A percentile compares a stretch with the other conserved stretches of the same genome.
phyloP scores from a whole-genome alignment of 2,888 invertebrate genomes.

The Odiellus spinosus region DNA sequence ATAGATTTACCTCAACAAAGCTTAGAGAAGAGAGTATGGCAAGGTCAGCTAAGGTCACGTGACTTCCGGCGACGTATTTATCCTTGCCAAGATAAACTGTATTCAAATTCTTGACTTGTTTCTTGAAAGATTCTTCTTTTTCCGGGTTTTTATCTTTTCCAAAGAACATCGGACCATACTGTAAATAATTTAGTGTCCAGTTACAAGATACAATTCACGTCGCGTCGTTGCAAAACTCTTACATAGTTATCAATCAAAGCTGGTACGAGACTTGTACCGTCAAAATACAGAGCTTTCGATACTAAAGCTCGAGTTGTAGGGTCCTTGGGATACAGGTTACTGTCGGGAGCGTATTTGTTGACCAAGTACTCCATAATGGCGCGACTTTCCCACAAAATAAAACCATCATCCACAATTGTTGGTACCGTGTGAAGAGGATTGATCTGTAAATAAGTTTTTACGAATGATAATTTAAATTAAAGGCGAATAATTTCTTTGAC shows the following conservation, averaged over 20 bases:
- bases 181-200: too few species aligned
- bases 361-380: conserved; percentile 62
- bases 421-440: conserved; percentile 58
- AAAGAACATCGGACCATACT: neutral
- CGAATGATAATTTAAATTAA: too few species aligned
- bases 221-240: conserved; percentile 20
- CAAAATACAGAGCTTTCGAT: conserved; percentile 38
- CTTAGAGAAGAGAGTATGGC: conserved; percentile 44
- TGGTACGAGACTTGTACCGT: neutral
- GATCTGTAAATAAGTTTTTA: conserved; percentile 20
- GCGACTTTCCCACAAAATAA: conserved; percentile 52
- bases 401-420: conserved; percentile 61
- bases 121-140: conserved; percentile 44
- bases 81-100: conserved; percentile 51
- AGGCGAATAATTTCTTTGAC: neutral
- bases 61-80: conserved; percentile 52
- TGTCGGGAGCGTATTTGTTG: conserved; percentile 60
- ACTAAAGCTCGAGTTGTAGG: conserved; percentile 51
- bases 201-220: too few species aligned
- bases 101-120: conserved; percentile 45
- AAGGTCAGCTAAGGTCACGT: conserved; percentile 60
- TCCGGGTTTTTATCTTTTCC: conserved; percentile 6
- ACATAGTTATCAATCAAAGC: conserved; percentile 5
- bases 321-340: conserved; percentile 52
- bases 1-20: too few species aligned